These are phyloP conservation scores for Caenorhabditis afra DNA, from an alignment of 2,888 invertebrate species.

Conservation along the genomic window DNA sequence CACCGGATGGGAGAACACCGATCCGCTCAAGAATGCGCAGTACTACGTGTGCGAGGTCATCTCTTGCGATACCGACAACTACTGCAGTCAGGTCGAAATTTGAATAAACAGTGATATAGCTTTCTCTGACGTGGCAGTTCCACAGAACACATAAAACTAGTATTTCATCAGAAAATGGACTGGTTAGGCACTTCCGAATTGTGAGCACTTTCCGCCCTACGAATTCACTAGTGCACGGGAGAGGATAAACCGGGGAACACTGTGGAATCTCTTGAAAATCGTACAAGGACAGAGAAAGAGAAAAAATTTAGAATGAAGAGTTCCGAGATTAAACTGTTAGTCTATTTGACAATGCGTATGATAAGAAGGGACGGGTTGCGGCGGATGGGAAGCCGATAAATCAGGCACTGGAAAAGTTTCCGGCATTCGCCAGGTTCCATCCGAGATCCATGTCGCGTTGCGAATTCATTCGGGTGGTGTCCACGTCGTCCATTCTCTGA, in stretches of 20 bases:
- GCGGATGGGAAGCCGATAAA: too few species aligned
- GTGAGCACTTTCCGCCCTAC: too few species aligned
- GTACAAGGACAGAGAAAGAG: too few species aligned
- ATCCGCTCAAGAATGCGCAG: not conserved
- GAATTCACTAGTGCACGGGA: too few species aligned
- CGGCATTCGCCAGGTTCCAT: slow-evolving; percentile 4
- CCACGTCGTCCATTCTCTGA: slow-evolving; percentile 52
- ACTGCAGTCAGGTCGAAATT: slow-evolving; percentile 16
- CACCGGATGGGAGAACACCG: slow-evolving; percentile 25
- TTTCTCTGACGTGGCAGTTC: too few species aligned
- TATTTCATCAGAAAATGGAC: too few species aligned
- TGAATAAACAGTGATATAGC: not conserved
- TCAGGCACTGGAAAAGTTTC: slow-evolving; percentile 21
- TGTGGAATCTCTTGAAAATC: too few species aligned
- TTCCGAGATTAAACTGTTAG: not conserved
- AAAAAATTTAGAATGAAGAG: too few species aligned
- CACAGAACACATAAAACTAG: too few species aligned
- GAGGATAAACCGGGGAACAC: too few species aligned
- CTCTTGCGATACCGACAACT: slow-evolving; percentile 42
- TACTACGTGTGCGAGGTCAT: slow-evolving; percentile 35
- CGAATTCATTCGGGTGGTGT: slow-evolving; percentile 14
- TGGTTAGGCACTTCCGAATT: too few species aligned
- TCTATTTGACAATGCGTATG: not conserved
- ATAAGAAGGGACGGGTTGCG: not conserved
- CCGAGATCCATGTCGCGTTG: slow-evolving; percentile 29